These are phyloP conservation scores for Rhopilema esculentum DNA, from an alignment of 30 jellyfish, hydroid and myxozoan genomes.

Conservation along the genomic window DNA sequence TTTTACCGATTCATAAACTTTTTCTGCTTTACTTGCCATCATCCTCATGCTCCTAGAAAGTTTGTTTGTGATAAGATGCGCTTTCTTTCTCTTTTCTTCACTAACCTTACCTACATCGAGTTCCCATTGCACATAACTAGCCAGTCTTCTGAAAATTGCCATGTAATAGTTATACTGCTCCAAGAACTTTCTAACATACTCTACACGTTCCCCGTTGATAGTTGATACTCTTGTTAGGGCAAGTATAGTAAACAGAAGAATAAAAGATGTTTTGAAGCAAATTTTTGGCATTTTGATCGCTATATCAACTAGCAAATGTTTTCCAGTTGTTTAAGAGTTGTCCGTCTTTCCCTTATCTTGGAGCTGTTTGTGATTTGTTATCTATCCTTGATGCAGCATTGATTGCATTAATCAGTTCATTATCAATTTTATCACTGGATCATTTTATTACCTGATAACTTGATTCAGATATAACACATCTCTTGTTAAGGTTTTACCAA, in stretches of 20 bases:
- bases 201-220: conserved; percentile 1
- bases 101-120: conserved; percentile 56
- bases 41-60: conserved; percentile 34
- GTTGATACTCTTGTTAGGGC: not conserved
- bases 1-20: conserved; percentile 30
- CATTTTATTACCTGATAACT: not conserved
- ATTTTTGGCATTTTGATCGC: not conserved
- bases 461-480: too few species aligned
- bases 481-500: too few species aligned
- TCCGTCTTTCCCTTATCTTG: too few species aligned
- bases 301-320: too few species aligned
- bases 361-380: too few species aligned
- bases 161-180: conserved; percentile 72
- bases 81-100: conserved; percentile 47
- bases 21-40: conserved; percentile 64
- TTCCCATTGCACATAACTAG: conserved; percentile 69
- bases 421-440: not conserved
- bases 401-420: too few species aligned
- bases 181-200: conserved; percentile 51
- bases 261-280: not conserved
- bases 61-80: conserved; percentile 47
- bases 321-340: too few species aligned
- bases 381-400: too few species aligned
- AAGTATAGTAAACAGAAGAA: not conserved
- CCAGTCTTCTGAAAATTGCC: conserved; percentile 49